A percentile compares a stretch with the other conserved stretches of the same genome.
Evolutionary conservation across 2,888 invertebrate species (phyloP).

Genomic region (Mythimna lalbum): DNA sequence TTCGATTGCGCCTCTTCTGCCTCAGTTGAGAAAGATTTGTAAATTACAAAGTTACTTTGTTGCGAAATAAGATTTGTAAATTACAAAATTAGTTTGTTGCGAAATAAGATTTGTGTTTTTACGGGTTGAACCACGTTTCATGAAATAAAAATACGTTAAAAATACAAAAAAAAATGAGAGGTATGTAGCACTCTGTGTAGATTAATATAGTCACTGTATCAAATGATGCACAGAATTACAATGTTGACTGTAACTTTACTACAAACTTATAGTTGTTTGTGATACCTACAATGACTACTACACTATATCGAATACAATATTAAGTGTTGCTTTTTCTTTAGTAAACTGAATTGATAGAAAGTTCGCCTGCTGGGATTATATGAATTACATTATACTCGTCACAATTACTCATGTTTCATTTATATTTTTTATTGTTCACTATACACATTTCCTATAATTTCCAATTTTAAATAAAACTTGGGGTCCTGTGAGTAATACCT

Average conservation of each 20-base stretch:
- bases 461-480: background rate
- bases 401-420: constrained; percentile 9
- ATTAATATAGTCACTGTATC: constrained; percentile 71
- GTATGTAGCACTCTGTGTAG: constrained; percentile 85
- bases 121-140: constrained; percentile 48
- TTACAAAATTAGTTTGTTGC: constrained; percentile 1
- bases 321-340: constrained; percentile 81
- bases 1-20: constrained; percentile 28
- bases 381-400: constrained; percentile 64
- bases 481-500: background rate
- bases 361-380: constrained; percentile 75
- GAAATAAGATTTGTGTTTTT: constrained; percentile 51
- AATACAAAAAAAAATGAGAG: constrained; percentile 63
- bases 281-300: constrained; percentile 48
- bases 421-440: background rate
- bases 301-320: constrained; percentile 62
- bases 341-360: constrained; percentile 71
- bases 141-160: constrained; percentile 31
- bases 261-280: constrained; percentile 65
- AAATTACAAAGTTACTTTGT: constrained; percentile 11
- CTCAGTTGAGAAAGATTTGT: constrained; percentile 23
- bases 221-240: constrained; percentile 70
- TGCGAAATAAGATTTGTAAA: constrained; percentile 22
- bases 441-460: background rate
- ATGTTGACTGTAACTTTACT: constrained; percentile 69